Evolutionary conservation across 2,113 vertebrate genomes (phyloP), one percentile per base, ranked within the genome.

Genomic region (Neoarius graeffei): DNA sequence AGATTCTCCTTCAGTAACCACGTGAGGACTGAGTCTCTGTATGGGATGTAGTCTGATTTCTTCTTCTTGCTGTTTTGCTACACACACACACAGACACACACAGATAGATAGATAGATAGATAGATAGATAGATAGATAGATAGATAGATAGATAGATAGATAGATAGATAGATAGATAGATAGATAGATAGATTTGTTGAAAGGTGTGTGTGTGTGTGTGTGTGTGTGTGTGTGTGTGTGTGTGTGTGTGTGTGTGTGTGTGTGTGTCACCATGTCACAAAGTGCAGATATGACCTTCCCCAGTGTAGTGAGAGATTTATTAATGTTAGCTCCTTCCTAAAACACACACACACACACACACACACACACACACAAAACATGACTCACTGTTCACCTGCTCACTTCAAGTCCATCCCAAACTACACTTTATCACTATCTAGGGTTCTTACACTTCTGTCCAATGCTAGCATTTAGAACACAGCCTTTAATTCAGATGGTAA

Each of bases 261-360:
- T 67, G 67, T 59, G 13, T 85, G 93, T 82, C 79, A 98, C 97
- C 97, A 97, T 96, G 85, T 98, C 97, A 7, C 97, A 96, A 89
- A 98, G 89, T 4, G 97, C 96, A 0, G 97, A 97, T 62, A 98
- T 98, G 52, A 98, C 97, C 87, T 98, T 98, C 20, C 97, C 97
- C 64, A 98, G 79, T 0, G 97, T 98, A n/a, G 97, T 98, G 56
- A 98, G 93, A 56, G 97, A 98, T 67, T 98, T 98, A 90, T 98
- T 98, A 87, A 98, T 98, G 90, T 98, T 98, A 0, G 97, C 97
- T 15, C 97, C 97, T 94, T 98, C 97, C 97, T 98, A 67, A 67
- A 30, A 52, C 27, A 56, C 19, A 84, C n/a, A 87, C 1, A 84
- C n/a, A 59, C 4, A 69, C 5, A 56, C 7, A 80, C 7, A 35